Evolutionary conservation across 2,113 vertebrate species (phyloP).

Genomic region (Petrocephalus microphthalmus): DNA sequence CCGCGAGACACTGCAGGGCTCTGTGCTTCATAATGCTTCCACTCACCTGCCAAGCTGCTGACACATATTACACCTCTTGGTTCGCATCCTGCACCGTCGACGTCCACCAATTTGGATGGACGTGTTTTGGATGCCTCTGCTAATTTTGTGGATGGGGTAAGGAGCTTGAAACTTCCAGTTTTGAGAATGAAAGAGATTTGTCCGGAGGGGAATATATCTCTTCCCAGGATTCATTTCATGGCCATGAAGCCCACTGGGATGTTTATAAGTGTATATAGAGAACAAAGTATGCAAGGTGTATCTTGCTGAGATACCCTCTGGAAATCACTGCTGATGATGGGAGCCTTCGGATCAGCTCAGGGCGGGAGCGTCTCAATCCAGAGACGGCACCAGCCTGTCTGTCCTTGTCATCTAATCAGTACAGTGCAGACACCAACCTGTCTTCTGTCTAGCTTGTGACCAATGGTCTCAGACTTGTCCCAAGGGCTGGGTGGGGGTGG

Average conservation of each 20-base stretch:
- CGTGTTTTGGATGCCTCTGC: background rate
- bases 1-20: background rate
- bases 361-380: slow-evolving; percentile 2
- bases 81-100: background rate
- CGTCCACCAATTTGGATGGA: background rate
- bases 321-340: background rate
- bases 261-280: background rate
- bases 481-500: slow-evolving; percentile 39
- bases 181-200: background rate
- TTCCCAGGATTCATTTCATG: background rate
- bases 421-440: slow-evolving; percentile 10
- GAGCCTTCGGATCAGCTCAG: slow-evolving; percentile 12
- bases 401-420: slow-evolving; percentile 15
- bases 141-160: background rate
- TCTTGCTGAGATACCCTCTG: slow-evolving; percentile 6
- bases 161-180: background rate
- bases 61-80: background rate
- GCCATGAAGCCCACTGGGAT: background rate
- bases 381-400: background rate
- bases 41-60: background rate
- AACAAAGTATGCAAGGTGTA: background rate
- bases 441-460: slow-evolving; percentile 23
- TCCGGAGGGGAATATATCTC: background rate
- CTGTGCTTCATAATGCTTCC: background rate
- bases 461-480: slow-evolving; percentile 48